These are phyloP conservation scores for Drosophila rhopaloa DNA, from an alignment of 1,140 invertebrate species.

Conservation along the genomic window DNA sequence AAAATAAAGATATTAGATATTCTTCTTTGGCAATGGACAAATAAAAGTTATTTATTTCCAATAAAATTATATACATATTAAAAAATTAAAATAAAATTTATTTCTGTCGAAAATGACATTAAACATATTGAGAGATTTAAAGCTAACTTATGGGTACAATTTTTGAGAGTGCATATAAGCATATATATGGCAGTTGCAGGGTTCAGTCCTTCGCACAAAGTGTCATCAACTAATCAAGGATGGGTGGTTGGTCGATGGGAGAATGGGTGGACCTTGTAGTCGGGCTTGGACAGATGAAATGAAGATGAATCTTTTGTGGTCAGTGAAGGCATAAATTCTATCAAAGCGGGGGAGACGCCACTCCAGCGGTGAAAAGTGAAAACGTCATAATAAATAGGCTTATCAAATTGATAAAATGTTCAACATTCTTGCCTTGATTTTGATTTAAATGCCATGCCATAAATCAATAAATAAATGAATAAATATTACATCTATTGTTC, in stretches of 20 bases:
- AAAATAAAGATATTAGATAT: no score
- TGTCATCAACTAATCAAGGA: conserved; percentile 81
- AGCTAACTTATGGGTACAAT: no score
- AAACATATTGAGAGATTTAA: no score
- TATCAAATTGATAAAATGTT: conserved; percentile 79
- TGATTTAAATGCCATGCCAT: conserved; percentile 67
- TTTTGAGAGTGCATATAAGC: neutral
- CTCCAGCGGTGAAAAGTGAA: conserved; percentile 50
- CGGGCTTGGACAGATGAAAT: conserved; percentile 51
- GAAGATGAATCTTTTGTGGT: conserved; percentile 76
- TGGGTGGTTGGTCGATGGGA: conserved; percentile 28
- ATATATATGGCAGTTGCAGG: conserved; percentile 12
- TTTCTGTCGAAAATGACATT: no score
- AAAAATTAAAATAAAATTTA: no score
- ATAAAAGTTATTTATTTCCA: no score
- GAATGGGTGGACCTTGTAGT: conserved; percentile 1
- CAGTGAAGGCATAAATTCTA: conserved; percentile 66
- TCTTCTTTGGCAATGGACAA: no score
- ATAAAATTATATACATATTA: no score
- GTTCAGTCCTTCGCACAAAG: conserved; percentile 38
- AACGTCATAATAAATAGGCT: conserved; percentile 74
- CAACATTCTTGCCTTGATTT: conserved; percentile 49
- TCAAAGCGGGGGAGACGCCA: conserved; percentile 6
- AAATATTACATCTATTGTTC: conserved; percentile 69
- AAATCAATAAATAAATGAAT: conserved; percentile 78